Evolutionary conservation across 2,113 vertebrate genomes (phyloP), one percentile per base, ranked within the genome.

Genomic region (Heteronetta atricapilla): DNA sequence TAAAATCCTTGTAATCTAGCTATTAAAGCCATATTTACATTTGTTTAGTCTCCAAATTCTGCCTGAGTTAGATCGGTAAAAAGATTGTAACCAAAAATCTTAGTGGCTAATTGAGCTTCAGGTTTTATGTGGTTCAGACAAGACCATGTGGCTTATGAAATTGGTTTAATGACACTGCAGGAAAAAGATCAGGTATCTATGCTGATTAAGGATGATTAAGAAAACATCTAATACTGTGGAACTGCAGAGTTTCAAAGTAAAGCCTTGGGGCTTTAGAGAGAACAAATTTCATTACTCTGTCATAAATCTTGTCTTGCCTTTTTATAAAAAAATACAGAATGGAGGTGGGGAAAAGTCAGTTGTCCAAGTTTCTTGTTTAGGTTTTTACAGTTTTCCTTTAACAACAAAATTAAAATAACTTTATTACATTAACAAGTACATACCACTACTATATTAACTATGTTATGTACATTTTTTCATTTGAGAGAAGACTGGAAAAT

Each of bases 241-340:
- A 63, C 6, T 85, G 26, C 26, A 38, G 78, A 91, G 21, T 17
- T 13, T 52, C 62, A 69, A 72, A 53, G 31, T 46, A 44, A 19
- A 52, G 10, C 20, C 29, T 89, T 4, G 26, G 88, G 29, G 63
- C 13, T 21, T 82, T 53, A 1, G 1, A 92, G 18, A 63, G 13
- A 64, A 34, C 7, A 62, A 84, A 58, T 29, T 38, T 2, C 34
- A 25, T 66, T 14, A 52, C 11, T 22, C 4, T 50, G 7, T 28
- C 2, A 0, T 55, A 7, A 79, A 55, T 90, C 23, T 36, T 84
- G 14, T 23, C 17, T 69, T 86, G 4, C 2, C 13, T 29, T 82
- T 79, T 79, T 48, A 16, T 40, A 40, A 89, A 83, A 66, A 1
- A 34, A 0, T 11, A 60, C 0, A 0, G 10, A 1, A 6, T 44